Conservation (phyloP, 2,888 invertebrate genomes). For the Stenodema calcarata region DNA sequence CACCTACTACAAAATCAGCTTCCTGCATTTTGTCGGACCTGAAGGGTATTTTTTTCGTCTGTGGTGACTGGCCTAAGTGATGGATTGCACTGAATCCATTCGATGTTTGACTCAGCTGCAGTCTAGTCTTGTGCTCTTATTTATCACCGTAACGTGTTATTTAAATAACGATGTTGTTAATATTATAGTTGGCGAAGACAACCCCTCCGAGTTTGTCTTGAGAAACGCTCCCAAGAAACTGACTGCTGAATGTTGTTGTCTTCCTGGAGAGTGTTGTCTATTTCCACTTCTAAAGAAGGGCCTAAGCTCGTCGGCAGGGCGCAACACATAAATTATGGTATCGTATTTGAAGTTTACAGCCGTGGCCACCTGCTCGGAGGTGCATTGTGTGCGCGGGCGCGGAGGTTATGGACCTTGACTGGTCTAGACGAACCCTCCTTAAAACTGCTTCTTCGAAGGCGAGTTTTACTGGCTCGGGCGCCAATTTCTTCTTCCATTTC, state of each 20-base stretch:
- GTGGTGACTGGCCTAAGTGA: too few relatives aligned
- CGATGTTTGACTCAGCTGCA: too few relatives aligned
- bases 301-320: constrained; percentile 44
- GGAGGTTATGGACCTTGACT: constrained; percentile 34
- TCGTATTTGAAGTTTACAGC: constrained; percentile 50
- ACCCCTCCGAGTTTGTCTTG: too few relatives aligned
- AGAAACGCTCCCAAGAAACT: background rate
- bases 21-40: too few relatives aligned
- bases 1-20: too few relatives aligned
- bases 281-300: background rate
- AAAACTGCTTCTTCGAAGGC: constrained; percentile 27
- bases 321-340: constrained; percentile 45
- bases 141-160: too few relatives aligned
- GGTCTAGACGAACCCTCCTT: constrained; percentile 31
- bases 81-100: too few relatives aligned
- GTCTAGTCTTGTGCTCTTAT: too few relatives aligned
- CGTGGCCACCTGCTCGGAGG: constrained; percentile 45
- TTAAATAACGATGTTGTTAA: too few relatives aligned
- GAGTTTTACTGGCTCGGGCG: background rate
- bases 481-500: constrained; percentile 2
- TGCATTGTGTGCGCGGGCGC: constrained; percentile 29
- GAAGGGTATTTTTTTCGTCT: too few relatives aligned
- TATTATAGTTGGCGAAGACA: too few relatives aligned
- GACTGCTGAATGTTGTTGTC: background rate
- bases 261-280: constrained; percentile 6